These are phyloP conservation scores for Parelbella ahira DNA, from an alignment of 2,888 invertebrate genomes.

Conservation along the genomic window DNA sequence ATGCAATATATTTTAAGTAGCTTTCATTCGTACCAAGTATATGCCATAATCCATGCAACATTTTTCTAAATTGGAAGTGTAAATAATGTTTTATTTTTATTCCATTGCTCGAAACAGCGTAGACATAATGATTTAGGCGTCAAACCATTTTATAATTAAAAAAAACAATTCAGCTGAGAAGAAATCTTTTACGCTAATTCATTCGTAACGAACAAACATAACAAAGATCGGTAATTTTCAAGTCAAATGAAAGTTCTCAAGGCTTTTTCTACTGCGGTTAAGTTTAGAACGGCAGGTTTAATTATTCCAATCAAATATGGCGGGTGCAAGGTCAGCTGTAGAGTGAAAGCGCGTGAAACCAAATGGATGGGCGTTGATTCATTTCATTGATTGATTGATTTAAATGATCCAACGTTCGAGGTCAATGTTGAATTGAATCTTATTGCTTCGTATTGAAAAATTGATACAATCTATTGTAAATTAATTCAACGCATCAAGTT, in stretches of 20 bases:
- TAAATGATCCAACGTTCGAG: slow-evolving; percentile 46
- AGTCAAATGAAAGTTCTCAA: slow-evolving; percentile 17
- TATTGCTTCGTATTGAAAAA: slow-evolving; percentile 7
- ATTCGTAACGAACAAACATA: slow-evolving; percentile 5
- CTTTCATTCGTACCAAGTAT: too few species aligned
- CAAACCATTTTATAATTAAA: too few species aligned
- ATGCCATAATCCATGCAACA: too few species aligned
- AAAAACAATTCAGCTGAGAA: too few species aligned
- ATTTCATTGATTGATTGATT: slow-evolving; percentile 40
- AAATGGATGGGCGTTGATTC: slow-evolving; percentile 32
- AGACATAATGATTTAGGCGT: too few species aligned
- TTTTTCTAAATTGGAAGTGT: too few species aligned
- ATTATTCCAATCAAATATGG: slow-evolving; percentile 33
- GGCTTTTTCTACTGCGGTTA: slow-evolving; percentile 11
- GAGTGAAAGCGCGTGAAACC: slow-evolving; percentile 27
- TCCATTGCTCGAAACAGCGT: too few species aligned
- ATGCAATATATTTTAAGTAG: too few species aligned
- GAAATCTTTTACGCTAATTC: too few species aligned
- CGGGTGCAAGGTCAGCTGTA: slow-evolving; percentile 27
- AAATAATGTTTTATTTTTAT: too few species aligned
- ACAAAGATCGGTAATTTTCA: background rate
- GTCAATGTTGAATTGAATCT: slow-evolving; percentile 30
- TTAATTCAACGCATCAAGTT: too few species aligned
- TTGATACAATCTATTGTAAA: slow-evolving; percentile 10
- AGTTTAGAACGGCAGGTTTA: slow-evolving; percentile 27